Evolutionary conservation across 2,113 vertebrate genomes (phyloP).

Genomic region (Himantopus leucocephalus): DNA sequence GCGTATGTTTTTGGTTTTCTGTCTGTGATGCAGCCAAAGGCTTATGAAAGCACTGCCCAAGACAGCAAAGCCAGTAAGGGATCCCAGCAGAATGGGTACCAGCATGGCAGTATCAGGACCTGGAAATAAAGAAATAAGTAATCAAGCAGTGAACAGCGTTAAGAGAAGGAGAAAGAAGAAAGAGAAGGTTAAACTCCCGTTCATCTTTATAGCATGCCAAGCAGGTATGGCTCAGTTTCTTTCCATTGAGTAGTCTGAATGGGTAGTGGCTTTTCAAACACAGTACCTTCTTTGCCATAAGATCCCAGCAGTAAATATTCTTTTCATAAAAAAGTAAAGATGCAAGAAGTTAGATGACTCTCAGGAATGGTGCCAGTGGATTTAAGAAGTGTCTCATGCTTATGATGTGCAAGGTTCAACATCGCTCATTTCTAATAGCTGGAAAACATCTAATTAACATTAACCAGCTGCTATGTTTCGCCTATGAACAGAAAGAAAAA

Average conservation of each 20-base stretch:
- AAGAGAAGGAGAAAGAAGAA: neutral
- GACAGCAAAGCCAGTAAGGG: neutral
- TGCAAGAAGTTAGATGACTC: neutral
- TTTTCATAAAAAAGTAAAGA: neutral
- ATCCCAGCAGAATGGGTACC: slow-evolving; percentile 21
- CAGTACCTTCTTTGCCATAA: neutral
- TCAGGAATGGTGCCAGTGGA: neutral
- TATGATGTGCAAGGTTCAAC: neutral
- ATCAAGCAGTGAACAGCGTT: neutral
- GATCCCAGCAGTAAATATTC: neutral
- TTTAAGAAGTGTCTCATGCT: neutral
- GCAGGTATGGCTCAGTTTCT: neutral
- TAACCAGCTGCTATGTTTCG: neutral
- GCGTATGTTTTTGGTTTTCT: neutral
- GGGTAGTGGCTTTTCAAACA: neutral
- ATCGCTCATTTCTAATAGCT: neutral
- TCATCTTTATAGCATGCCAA: neutral
- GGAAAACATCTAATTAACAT: neutral
- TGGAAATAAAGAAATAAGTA: neutral
- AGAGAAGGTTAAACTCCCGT: neutral
- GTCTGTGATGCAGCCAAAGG: slow-evolving; percentile 32
- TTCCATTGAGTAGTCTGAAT: neutral
- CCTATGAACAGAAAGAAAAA: neutral
- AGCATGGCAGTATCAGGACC: neutral
- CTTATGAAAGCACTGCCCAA: neutral